Evolutionary conservation across 2,888 invertebrate species (phyloP), one percentile per base, ranked within the genome.

Genomic region (Saturnia japonica): DNA sequence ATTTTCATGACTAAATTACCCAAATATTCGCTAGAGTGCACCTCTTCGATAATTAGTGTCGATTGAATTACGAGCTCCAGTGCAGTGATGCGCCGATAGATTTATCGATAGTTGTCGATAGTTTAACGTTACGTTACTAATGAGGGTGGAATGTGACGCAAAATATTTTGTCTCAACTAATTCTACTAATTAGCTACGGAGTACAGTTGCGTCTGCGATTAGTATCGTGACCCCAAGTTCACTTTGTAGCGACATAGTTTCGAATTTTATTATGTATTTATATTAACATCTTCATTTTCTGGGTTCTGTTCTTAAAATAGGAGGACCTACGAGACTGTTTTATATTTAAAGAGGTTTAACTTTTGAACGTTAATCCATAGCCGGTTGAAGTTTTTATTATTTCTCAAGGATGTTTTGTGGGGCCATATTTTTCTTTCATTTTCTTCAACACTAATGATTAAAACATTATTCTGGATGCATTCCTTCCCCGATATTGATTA

Each of bases 11-110:
- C 34, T 8, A 62, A 83, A 84, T 84, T 82, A 83, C 77, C 75
- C 72, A 72, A 75, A 80, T 80, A 82, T 84, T 82, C 80, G 82
- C 79, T 81, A 81, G 82, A 85, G 78, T 82, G 80, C 81, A 76
- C 78, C 77, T 81, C 78, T 78, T 78, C 78, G 75, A 80, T 85
- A 85, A 85, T 83, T 83, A 84, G 80, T 74, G 78, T 71, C 76
- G 76, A 80, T 77, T 76, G 89, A 90, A 89, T 88, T 86, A 90
- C 82, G 70, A 70, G 66, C 43, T 43, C 19, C 69, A 25, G 51
- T 69, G 43, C 62, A 71, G 71, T 71, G 71, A 60, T 68, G 68
- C 16, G 71, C 42, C 40, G 64, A 71, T 34, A 47, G 68, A 71
- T 71, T 71, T 71, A 71, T 68, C 68, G 71, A 71, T 64, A 60